phyloP scores from a whole-genome alignment of 2,797 vertebrate species.

The Scomberomorus guttatus region DNA sequence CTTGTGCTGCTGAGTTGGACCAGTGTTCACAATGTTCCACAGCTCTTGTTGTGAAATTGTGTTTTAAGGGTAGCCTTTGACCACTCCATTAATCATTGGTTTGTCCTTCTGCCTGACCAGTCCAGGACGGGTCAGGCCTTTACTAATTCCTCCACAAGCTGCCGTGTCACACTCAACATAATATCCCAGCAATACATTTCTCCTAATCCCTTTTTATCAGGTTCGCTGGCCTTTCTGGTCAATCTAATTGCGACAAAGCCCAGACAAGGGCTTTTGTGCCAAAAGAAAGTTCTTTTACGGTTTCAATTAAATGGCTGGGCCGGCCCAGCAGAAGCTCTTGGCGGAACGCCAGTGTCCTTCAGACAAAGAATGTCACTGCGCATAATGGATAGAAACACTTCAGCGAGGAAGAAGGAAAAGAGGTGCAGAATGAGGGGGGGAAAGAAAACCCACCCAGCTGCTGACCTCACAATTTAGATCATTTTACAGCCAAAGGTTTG shows the following conservation, averaged over 20 bases:
- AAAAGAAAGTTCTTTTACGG: slow-evolving; percentile 80
- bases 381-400: slow-evolving; percentile 75
- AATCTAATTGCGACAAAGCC: slow-evolving; percentile 84
- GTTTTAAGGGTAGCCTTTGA: slow-evolving; percentile 58
- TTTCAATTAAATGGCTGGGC: slow-evolving; percentile 87
- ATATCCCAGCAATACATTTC: slow-evolving; percentile 85
- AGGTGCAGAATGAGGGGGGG: slow-evolving; percentile 25
- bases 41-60: slow-evolving; percentile 48
- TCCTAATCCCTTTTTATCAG: slow-evolving; percentile 90
- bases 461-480: slow-evolving; percentile 41
- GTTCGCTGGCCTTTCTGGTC: slow-evolving; percentile 89
- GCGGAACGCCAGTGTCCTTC: slow-evolving; percentile 88
- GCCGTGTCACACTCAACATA: slow-evolving; percentile 86
- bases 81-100: slow-evolving; percentile 82
- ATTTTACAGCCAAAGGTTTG: slow-evolving; percentile 47
- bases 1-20: slow-evolving; percentile 33
- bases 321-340: slow-evolving; percentile 82
- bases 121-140: slow-evolving; percentile 85
- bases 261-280: slow-evolving; percentile 83
- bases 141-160: slow-evolving; percentile 85
- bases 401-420: slow-evolving; percentile 39
- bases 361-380: slow-evolving; percentile 86
- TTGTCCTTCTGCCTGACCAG: slow-evolving; percentile 83
- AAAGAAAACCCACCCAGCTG: slow-evolving; percentile 15
- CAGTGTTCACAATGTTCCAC: slow-evolving; percentile 24